Evolutionary conservation across 53 echinoderm and acorn worm genomes (phyloP), one percentile per base, ranked within the genome.

Genomic region (Stichopus horrens): DNA sequence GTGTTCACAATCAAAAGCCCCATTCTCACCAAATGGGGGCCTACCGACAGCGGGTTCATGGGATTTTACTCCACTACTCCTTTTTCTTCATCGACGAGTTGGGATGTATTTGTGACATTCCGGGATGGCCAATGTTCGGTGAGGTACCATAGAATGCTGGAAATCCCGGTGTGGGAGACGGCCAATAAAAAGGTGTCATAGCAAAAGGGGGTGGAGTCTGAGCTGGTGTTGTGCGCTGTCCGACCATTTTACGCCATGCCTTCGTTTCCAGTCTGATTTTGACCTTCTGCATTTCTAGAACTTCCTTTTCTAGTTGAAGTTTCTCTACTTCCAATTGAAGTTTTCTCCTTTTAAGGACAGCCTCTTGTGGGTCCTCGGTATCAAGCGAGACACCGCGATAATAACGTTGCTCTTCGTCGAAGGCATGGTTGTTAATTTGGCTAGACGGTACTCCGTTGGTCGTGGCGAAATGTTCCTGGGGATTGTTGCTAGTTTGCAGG

Each of bases 201-300:
- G 87, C 23, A 57, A 75, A 74, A 8, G 74, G 87, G 4, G 87
- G 54, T 8, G 74, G 74, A 21, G 85, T 85, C 66, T 85, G 85
- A 7, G 52, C n/a, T 52, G 85, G 65, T n/a, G 85, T 76, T 52
- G 77, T 21, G 9, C 75, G 87, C 55, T 87, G 87, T 9, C 56
- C 58, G 5, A 87, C 74, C 53, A 87, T 55, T 58, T 75, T 87
- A 20, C 87, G 53, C 87, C 87, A 87, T 16, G 57, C 87, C 55
- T 87, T 87, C 18, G 87, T 87, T 74, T 87, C 87, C 9, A 87
- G 18, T 51, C 75, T 55, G 23, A 87, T 54, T 87, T 87, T 87
- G 4, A 74, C 87, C 21, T 87, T 87, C 54, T 87, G 87, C 87
- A 87, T 87, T 75, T 87, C 87, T 7, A 87, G 74, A 57, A 87